Base-by-base conservation (phyloP, 2,888 invertebrate genomes). In the Megalurothrips usitatus region DNA sequence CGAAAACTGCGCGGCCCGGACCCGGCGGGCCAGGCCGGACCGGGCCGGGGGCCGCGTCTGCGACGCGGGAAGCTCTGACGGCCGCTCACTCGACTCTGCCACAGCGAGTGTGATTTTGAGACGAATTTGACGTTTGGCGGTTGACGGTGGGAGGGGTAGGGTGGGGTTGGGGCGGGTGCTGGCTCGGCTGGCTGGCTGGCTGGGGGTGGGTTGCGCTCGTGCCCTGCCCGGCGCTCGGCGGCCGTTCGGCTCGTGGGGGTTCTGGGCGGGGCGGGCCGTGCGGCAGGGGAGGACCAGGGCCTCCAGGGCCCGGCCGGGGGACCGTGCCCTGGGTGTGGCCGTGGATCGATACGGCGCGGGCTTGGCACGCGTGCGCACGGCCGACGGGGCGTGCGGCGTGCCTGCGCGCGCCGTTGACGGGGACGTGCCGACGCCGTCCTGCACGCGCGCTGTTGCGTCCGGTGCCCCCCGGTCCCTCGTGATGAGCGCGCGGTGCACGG, bases 291-390 rank as follows among this genome's bases (percentile, higher is more conserved):
- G 81, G 82, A 82, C 82, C 83, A 58, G 81, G 34, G 52, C 81
- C 80, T 81, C 78, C 85, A 81, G 83, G 83, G 83, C 84, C 85
- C 85, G 81, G 82, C 80, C 82, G 82, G 82, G 82, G 81, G 82
- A 82, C 80, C 82, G 82, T 82, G 75, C 81, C 82, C 82, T 82
- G 78, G 81, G 81, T 80, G 82, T 63, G 78, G 79, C 80, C 78
- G 81, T 78, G 52, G 63, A 80, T 80, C 82, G 79, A 79, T 80
- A 49, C 81, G 49, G 47, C 75, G 68, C 68, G 26, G 63, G 82
- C 81, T 83, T 85, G 85, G 85, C 23, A 26, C 68, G 26, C 68
- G 26, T 23, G 23, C 68, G 23, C 11, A n/a, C 58, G n/a, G 58
- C 19, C 14, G 23, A 23, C 68, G 63, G n/a, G n/a, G 63, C n/a